Percentiles rank a stretch among this genome's conserved stretches.
Conservation (phyloP, 2,113 vertebrate genomes). For the Pardalotus punctatus region DNA sequence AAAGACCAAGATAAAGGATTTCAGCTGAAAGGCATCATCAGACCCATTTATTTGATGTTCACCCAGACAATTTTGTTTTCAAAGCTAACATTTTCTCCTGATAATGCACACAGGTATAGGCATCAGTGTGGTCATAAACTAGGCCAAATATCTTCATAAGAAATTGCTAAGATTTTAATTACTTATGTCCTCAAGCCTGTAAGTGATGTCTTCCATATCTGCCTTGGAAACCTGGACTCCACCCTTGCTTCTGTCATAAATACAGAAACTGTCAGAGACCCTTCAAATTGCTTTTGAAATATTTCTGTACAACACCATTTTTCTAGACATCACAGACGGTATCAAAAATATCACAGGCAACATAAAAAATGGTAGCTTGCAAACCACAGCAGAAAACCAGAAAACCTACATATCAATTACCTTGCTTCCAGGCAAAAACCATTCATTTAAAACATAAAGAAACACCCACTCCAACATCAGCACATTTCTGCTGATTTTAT, state of each 20-base stretch:
- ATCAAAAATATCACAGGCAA: neutral
- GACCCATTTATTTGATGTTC: neutral
- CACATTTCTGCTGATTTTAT: neutral
- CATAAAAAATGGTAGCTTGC: neutral
- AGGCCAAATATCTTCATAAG: neutral
- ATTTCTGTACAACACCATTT: neutral
- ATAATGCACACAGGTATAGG: neutral
- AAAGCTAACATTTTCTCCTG: neutral
- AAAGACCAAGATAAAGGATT: neutral
- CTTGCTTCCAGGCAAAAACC: neutral
- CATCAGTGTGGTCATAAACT: neutral
- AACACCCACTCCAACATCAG: neutral
- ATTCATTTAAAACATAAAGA: neutral
- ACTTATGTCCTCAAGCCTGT: neutral
- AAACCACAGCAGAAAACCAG: neutral
- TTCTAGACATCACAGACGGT: neutral
- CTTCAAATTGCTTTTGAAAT: neutral
- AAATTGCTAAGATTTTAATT: neutral
- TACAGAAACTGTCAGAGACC: neutral
- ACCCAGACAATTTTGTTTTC: neutral
- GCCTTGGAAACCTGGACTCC: neutral
- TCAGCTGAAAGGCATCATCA: neutral
- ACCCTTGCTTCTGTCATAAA: neutral
- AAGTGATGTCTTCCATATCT: neutral
- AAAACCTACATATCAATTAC: neutral